These are phyloP conservation scores for Camelus dromedarius DNA, from an alignment of 2,113 vertebrate genomes.

Conservation along the genomic window DNA sequence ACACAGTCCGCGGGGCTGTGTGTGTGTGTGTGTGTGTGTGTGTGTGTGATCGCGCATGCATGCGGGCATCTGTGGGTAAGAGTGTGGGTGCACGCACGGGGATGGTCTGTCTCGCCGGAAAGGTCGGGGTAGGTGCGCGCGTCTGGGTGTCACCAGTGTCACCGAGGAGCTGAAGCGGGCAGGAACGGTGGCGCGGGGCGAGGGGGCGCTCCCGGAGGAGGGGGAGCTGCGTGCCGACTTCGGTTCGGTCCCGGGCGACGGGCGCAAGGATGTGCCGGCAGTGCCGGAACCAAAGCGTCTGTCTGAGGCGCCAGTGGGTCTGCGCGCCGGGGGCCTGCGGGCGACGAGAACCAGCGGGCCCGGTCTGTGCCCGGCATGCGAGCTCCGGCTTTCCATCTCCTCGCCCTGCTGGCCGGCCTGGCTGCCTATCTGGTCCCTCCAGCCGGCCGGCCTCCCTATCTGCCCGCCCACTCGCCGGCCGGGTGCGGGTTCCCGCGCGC, in stretches of 20 bases:
- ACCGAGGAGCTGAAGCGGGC: conserved; percentile 67
- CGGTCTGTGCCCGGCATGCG: not conserved
- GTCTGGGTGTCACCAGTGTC: conserved; percentile 73
- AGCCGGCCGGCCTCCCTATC: conserved; percentile 67
- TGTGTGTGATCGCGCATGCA: conserved; percentile 58
- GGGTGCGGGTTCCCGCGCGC: conserved; percentile 49
- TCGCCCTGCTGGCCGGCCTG: not conserved
- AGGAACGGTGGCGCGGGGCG: not conserved
- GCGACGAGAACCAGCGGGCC: not conserved
- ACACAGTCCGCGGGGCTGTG: not conserved
- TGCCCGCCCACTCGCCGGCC: conserved; percentile 40
- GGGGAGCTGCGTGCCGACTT: conserved; percentile 22
- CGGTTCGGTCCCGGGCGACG: conserved; percentile 19
- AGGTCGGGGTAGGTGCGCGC: conserved; percentile 79
- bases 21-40: not conserved
- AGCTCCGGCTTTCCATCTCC: not conserved
- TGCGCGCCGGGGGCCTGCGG: not conserved
- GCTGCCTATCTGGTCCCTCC: conserved; percentile 66
- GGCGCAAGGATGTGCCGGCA: not conserved
- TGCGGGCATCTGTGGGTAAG: conserved; percentile 68
- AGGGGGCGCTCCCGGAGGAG: not conserved
- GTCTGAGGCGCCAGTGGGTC: conserved; percentile 53
- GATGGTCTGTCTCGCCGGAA: conserved; percentile 72
- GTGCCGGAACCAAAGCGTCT: conserved; percentile 3
- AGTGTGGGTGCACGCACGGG: conserved; percentile 59